phyloP scores from a whole-genome alignment of 2,113 vertebrate species.

The Calyptommatus sinebrachiatus region DNA sequence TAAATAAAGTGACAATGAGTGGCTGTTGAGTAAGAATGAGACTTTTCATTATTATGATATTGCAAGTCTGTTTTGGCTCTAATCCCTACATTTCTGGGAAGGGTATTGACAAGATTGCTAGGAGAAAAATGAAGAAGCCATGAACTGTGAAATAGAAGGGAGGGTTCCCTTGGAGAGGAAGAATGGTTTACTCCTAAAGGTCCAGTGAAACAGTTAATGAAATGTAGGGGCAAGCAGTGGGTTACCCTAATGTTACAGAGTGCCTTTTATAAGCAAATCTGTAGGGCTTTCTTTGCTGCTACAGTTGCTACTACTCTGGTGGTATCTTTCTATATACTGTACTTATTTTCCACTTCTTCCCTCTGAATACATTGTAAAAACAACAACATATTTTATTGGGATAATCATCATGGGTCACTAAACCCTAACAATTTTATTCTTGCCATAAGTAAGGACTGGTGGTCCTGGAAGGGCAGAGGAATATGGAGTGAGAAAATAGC shows the following conservation, averaged over 20 bases:
- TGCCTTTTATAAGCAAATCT: constrained; percentile 30
- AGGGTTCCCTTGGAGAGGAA: constrained; percentile 1
- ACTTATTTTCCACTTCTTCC: background rate
- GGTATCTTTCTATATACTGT: background rate
- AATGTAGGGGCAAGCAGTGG: constrained; percentile 16
- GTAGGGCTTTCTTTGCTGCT: background rate
- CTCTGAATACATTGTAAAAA: background rate
- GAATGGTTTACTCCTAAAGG: constrained; percentile 21
- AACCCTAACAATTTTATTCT: background rate
- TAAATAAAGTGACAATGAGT: constrained; percentile 40
- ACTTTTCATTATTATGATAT: constrained; percentile 44
- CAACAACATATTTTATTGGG: background rate
- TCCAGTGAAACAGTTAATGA: constrained; percentile 21
- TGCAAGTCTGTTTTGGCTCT: constrained; percentile 30
- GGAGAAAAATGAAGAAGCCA: constrained; percentile 42
- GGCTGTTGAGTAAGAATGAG: constrained; percentile 26
- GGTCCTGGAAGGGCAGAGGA: no score
- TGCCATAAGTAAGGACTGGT: background rate
- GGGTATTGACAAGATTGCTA: constrained; percentile 10
- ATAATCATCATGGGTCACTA: background rate
- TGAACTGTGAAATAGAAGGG: constrained; percentile 29
- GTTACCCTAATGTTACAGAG: background rate
- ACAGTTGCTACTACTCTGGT: no score
- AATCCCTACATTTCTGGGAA: constrained; percentile 54
- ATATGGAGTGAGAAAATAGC: no score